These are phyloP conservation scores for Lumbricus terrestris DNA, from an alignment of 2,888 invertebrate genomes.

Conservation along the genomic window DNA sequence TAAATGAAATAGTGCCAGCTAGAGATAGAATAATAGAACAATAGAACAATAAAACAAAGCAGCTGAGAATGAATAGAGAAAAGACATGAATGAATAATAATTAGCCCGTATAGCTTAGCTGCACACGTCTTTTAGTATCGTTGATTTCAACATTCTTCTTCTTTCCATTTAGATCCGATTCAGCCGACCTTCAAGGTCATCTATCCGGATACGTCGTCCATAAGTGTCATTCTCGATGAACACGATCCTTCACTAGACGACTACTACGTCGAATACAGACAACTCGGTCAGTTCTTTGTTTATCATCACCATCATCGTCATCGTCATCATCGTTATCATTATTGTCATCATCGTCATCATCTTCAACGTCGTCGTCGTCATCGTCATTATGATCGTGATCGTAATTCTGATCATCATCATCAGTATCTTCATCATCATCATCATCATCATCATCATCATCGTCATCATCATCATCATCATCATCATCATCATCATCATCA, in stretches of 20 bases:
- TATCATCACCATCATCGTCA: background rate
- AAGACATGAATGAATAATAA: constrained; percentile 6
- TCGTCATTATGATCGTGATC: no score
- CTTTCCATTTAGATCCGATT: background rate
- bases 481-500: background rate
- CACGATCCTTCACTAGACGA: background rate
- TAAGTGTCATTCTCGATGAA: background rate
- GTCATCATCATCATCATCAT: constrained; percentile 6
- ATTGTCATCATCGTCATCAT: background rate
- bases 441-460: constrained; percentile 9
- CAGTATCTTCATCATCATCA: background rate
- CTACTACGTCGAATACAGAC: constrained; percentile 11
- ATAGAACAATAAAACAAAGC: constrained; percentile 13
- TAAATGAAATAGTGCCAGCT: background rate
- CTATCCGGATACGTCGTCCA: background rate
- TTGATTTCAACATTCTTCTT: no score
- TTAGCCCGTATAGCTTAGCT: background rate
- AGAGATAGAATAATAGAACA: background rate
- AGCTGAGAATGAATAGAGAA: constrained; percentile 16
- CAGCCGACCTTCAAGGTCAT: constrained; percentile 16
- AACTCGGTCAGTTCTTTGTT: background rate
- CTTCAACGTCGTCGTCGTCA: no score
- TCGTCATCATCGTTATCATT: constrained; percentile 14
- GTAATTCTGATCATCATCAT: no score
- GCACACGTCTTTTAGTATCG: background rate